Percentiles rank a stretch among this genome's conserved stretches.
phyloP scores from a whole-genome alignment of 2,797 vertebrate species.

The Danio jaintianensis region DNA sequence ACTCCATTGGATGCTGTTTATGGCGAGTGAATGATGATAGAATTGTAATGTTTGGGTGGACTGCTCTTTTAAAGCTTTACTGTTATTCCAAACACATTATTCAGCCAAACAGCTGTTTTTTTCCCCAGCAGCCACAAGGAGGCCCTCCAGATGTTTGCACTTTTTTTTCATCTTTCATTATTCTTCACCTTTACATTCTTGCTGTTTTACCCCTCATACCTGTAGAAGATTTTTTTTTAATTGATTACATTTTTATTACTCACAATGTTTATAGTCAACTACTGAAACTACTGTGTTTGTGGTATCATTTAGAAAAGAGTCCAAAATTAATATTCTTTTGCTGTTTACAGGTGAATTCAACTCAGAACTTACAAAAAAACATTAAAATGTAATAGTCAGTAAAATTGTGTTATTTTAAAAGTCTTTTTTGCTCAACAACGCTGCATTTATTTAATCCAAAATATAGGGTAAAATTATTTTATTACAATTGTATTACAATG shows the following conservation, averaged over 20 bases:
- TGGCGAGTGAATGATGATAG: not conserved
- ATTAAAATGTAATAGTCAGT: not conserved
- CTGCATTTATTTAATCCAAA: not conserved
- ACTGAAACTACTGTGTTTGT: not conserved
- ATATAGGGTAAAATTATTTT: not conserved
- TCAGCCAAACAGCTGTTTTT: not conserved
- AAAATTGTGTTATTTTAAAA: not conserved
- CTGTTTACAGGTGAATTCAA: not conserved
- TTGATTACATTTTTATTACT: not conserved
- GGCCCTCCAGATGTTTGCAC: constrained; percentile 25
- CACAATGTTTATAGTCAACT: not conserved
- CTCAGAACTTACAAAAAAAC: too few relatives aligned
- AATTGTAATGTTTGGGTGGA: not conserved
- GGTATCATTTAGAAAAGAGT: not conserved
- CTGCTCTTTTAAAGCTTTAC: not conserved
- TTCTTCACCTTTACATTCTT: not conserved
- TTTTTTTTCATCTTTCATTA: not conserved
- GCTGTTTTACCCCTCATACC: not conserved
- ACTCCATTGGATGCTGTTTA: not conserved
- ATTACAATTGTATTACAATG: not conserved
- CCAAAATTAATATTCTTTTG: not conserved
- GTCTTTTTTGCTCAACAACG: not conserved
- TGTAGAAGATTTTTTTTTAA: not conserved
- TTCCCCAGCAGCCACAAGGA: constrained; percentile 18
- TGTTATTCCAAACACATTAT: not conserved